These are phyloP conservation scores for Diachasmimorpha longicaudata DNA, from an alignment of 1,140 invertebrate species.

Conservation along the genomic window DNA sequence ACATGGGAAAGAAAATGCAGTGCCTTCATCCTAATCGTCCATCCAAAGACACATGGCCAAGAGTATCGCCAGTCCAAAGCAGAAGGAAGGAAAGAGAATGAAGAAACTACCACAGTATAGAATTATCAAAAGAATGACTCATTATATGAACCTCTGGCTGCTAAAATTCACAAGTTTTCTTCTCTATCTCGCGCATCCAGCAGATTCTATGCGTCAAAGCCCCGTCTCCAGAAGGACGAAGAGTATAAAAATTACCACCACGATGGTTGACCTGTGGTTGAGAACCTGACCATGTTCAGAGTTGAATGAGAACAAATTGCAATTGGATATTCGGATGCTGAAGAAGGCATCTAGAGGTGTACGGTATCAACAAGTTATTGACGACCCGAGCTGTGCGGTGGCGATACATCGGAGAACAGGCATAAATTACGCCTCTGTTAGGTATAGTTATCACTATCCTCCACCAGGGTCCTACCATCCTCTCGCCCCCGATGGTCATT, in stretches of 20 bases:
- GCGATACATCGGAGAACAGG: constrained; percentile 43
- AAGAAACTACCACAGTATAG: background rate
- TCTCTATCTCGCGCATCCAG: background rate
- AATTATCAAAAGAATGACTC: constrained; percentile 38
- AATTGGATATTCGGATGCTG: constrained; percentile 49
- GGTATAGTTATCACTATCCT: background rate
- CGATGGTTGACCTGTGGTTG: background rate
- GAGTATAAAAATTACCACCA: background rate
- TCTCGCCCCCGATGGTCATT: background rate
- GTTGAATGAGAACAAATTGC: constrained; percentile 47
- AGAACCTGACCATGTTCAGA: background rate
- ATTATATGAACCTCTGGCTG: constrained; percentile 32
- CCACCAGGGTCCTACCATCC: background rate
- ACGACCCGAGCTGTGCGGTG: constrained; percentile 40
- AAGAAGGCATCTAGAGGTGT: constrained; percentile 39
- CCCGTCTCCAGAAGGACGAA: background rate
- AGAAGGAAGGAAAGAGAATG: constrained; percentile 15
- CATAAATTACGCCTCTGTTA: constrained; percentile 41
- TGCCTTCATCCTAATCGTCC: background rate
- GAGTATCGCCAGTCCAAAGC: background rate
- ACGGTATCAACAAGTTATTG: constrained; percentile 47
- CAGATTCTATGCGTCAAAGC: background rate
- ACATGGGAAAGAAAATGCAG: background rate
- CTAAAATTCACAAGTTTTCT: background rate
- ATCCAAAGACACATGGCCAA: constrained; percentile 40